Evolutionary conservation across 2,888 invertebrate genomes (phyloP).

Genomic region (Quadroppia sp.): DNA sequence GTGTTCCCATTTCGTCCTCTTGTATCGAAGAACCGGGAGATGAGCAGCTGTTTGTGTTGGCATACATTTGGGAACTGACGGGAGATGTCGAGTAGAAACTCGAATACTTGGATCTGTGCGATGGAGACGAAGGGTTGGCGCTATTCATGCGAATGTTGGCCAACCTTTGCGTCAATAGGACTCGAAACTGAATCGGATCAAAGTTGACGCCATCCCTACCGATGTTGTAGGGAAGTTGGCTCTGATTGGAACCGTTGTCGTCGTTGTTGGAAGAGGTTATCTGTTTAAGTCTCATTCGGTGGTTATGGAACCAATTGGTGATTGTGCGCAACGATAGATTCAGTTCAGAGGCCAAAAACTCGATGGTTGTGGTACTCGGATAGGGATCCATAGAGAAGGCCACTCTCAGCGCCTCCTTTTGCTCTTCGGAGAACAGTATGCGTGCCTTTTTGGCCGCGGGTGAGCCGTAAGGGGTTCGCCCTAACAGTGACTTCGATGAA

Average conservation of each 20-base stretch:
- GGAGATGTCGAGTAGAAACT: slow-evolving; percentile 37
- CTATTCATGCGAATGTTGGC: slow-evolving; percentile 65
- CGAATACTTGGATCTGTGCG: slow-evolving; percentile 41
- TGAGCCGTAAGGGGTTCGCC: slow-evolving; percentile 23
- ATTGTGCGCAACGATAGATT: slow-evolving; percentile 90
- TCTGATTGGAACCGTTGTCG: slow-evolving; percentile 54
- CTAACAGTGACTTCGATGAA: background rate
- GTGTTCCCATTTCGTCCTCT: slow-evolving; percentile 49
- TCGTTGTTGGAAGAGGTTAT: slow-evolving; percentile 25
- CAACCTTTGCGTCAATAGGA: slow-evolving; percentile 80
- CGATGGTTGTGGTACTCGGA: slow-evolving; percentile 92
- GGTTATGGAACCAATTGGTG: slow-evolving; percentile 99
- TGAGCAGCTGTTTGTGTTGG: slow-evolving; percentile 47
- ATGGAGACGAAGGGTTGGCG: slow-evolving; percentile 32
- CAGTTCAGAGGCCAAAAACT: slow-evolving; percentile 85
- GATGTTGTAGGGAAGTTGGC: slow-evolving; percentile 44
- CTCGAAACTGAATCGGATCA: slow-evolving; percentile 85
- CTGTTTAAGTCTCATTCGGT: slow-evolving; percentile 94
- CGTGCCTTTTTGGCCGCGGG: slow-evolving; percentile 84
- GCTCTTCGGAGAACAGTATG: slow-evolving; percentile 95
- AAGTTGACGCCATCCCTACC: slow-evolving; percentile 56
- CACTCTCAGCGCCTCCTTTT: slow-evolving; percentile 88
- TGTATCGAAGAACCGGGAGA: slow-evolving; percentile 46
- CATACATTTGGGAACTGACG: slow-evolving; percentile 37
- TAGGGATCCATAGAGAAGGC: slow-evolving; percentile 96